Conservation (phyloP, 2,888 invertebrate species). For the Zaprionus bogoriensis region DNA sequence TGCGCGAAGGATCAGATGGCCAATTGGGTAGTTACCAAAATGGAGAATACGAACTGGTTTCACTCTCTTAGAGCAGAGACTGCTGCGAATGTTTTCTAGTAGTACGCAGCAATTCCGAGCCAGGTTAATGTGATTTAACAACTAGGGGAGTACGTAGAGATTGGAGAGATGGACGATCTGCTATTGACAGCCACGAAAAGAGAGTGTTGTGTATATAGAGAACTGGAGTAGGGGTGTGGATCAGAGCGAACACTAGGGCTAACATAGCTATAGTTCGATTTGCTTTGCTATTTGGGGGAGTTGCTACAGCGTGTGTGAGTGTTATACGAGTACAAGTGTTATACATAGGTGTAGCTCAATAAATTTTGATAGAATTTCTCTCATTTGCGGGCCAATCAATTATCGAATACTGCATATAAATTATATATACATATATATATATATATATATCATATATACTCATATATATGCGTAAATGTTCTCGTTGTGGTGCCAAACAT, state of each 20-base stretch:
- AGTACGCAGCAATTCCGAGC: constrained; percentile 27
- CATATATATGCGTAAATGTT: not conserved
- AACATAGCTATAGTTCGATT: constrained; percentile 10
- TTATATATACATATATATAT: not conserved
- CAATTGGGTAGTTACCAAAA: no score
- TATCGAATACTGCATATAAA: not conserved
- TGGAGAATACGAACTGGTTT: no score
- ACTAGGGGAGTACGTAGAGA: constrained; percentile 9
- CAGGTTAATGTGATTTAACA: no score
- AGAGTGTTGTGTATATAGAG: not conserved
- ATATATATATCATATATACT: not conserved
- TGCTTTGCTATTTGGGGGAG: constrained; percentile 1
- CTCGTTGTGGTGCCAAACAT: not conserved
- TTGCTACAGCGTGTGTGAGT: constrained; percentile 4
- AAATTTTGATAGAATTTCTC: not conserved
- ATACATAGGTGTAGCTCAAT: not conserved
- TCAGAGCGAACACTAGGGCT: constrained; percentile 22
- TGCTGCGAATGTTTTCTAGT: no score
- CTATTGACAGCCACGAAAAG: constrained; percentile 12
- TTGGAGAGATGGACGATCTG: constrained; percentile 10
- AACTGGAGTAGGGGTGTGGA: constrained; percentile 15
- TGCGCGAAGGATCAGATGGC: no score
- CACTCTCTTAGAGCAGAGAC: no score
- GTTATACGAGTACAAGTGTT: not conserved
- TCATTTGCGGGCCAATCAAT: not conserved